Percentiles rank a stretch among this genome's conserved stretches.
phyloP scores from a whole-genome alignment of 2,888 invertebrate genomes.

The Neelides folsomi region DNA sequence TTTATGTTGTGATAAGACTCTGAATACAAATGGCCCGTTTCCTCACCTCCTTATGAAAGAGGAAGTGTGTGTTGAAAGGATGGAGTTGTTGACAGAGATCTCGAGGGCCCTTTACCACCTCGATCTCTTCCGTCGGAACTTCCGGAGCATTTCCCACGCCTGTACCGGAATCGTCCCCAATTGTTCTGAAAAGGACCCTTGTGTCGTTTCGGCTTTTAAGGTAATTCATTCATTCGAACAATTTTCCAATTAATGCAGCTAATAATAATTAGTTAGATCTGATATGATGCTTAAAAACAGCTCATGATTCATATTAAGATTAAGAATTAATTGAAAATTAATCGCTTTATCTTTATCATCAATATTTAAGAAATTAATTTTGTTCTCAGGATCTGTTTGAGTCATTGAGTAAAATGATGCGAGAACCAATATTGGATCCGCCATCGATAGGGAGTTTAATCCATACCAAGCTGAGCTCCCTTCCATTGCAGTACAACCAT shows the following conservation, averaged over 20 bases:
- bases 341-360: no score
- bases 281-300: no score
- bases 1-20: no score
- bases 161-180: conserved; percentile 7
- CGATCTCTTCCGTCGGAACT: conserved; percentile 28
- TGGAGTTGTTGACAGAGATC: conserved; percentile 16
- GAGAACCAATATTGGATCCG: conserved; percentile 24
- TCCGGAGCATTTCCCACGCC: conserved; percentile 17
- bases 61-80: conserved; percentile 4
- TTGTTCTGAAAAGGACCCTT: conserved; percentile 9
- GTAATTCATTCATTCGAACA: conserved; percentile 11
- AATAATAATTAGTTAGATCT: no score
- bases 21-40: no score
- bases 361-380: no score
- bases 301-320: no score
- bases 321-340: no score
- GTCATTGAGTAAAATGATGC: conserved; percentile 24
- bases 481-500: no score
- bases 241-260: neutral
- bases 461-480: no score
- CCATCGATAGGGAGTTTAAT: conserved; percentile 11
- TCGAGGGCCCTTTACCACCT: conserved; percentile 27
- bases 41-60: no score
- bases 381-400: conserved; percentile 24
- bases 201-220: conserved; percentile 26